Evolutionary conservation across 2,797 vertebrate species (phyloP).

Genomic region (Decapterus maruadsi): DNA sequence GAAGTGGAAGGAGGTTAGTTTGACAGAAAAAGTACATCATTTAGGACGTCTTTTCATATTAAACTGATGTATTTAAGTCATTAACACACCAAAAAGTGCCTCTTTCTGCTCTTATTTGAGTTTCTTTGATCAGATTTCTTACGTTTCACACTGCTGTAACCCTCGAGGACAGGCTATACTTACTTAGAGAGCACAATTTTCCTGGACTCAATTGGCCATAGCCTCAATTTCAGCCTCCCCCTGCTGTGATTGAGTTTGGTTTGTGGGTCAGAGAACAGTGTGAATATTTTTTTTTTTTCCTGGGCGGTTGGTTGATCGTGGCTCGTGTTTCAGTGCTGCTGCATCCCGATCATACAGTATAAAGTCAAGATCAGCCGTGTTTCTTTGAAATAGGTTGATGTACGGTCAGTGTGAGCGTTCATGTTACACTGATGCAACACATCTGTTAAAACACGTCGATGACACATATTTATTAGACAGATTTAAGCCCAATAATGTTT

Average conservation of each 20-base stretch:
- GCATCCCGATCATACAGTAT: background rate
- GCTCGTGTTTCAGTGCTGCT: conserved; percentile 16
- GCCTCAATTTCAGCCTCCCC: background rate
- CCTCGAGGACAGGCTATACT: background rate
- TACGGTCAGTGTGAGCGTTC: background rate
- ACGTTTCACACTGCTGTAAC: background rate
- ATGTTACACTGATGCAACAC: background rate
- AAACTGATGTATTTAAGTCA: background rate
- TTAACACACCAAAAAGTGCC: too few species aligned
- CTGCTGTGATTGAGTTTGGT: conserved; percentile 23
- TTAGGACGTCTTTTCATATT: background rate
- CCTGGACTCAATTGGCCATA: background rate
- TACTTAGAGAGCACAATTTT: background rate
- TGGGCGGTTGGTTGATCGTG: background rate
- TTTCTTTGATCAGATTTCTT: background rate
- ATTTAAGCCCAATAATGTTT: conserved; percentile 17
- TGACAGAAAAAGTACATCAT: background rate
- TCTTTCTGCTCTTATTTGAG: background rate
- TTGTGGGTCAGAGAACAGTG: conserved; percentile 37
- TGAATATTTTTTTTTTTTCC: conserved; percentile 15
- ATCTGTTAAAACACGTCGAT: conserved; percentile 10
- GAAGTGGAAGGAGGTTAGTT: background rate
- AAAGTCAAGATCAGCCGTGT: background rate
- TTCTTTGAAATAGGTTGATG: background rate
- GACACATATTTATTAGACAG: conserved; percentile 23